Evolutionary conservation across 1,140 invertebrate genomes (phyloP).

Genomic region (Heliconius hewitsoni): DNA sequence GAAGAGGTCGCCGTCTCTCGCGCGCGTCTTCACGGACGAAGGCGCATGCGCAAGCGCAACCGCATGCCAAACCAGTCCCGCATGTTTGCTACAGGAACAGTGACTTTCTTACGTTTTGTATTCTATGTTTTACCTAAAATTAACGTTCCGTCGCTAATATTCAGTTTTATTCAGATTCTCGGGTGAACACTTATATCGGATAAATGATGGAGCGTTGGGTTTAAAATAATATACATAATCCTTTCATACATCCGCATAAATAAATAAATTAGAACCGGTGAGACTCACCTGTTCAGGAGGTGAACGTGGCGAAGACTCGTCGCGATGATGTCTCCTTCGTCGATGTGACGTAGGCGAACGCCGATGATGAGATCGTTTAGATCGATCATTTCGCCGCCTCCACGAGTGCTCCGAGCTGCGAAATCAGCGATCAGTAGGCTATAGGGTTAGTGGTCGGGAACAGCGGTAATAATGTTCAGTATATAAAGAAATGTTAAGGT

Average conservation of each 20-base stretch:
- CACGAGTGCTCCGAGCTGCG: slow-evolving; percentile 84
- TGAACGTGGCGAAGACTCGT: slow-evolving; percentile 80
- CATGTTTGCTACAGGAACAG: slow-evolving; percentile 46
- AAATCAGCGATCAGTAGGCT: slow-evolving; percentile 75
- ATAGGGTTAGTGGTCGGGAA: slow-evolving; percentile 71
- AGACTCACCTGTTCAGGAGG: slow-evolving; percentile 77
- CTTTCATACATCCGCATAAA: slow-evolving; percentile 61
- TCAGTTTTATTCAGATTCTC: slow-evolving; percentile 55
- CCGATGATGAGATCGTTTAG: slow-evolving; percentile 83
- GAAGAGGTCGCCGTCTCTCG: slow-evolving; percentile 78
- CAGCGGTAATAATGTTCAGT: slow-evolving; percentile 43
- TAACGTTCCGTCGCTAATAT: neutral
- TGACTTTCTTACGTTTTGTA: neutral
- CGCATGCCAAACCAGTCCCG: slow-evolving; percentile 73
- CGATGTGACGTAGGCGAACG: slow-evolving; percentile 83
- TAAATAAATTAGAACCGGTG: slow-evolving; percentile 56
- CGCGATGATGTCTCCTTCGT: slow-evolving; percentile 83
- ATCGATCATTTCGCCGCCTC: slow-evolving; percentile 83
- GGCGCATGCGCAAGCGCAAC: slow-evolving; percentile 76
- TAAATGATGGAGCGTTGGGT: slow-evolving; percentile 58
- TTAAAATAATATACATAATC: slow-evolving; percentile 50
- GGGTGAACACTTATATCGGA: slow-evolving; percentile 67
- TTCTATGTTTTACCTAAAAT: neutral
- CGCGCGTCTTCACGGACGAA: slow-evolving; percentile 78
- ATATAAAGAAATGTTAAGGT: slow-evolving; percentile 58